phyloP scores from a whole-genome alignment of 35 echinoderm and acorn worm species.

The Strongylocentrotus purpuratus region DNA sequence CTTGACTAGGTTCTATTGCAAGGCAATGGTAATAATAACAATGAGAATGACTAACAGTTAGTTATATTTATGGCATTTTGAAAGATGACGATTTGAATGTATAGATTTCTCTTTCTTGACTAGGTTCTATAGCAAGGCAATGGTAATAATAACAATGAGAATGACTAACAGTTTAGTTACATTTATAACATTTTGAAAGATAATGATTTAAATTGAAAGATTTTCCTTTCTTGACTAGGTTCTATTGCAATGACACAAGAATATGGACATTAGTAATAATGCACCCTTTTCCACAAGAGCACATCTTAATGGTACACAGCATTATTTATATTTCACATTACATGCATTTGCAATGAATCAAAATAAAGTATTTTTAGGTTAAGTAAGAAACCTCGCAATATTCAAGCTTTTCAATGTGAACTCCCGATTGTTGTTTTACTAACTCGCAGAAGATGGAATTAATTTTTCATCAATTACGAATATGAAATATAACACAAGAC shows the following conservation, averaged over 20 bases:
- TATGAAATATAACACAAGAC: neutral
- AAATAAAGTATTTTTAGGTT: too few species aligned
- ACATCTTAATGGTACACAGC: too few species aligned
- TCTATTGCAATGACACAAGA: constrained; percentile 23
- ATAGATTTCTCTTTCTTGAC: constrained; percentile 93
- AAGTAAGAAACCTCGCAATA: too few species aligned
- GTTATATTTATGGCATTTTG: too few species aligned
- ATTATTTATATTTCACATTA: too few species aligned
- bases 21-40: neutral
- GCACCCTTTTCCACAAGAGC: too few species aligned
- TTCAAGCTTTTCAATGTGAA: neutral
- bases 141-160: constrained; percentile 7
- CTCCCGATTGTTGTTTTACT: neutral
- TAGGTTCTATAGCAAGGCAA: constrained; percentile 62
- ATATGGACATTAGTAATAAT: too few species aligned
- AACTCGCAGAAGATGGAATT: neutral
- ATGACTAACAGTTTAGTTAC: too few species aligned
- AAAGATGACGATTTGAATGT: too few species aligned
- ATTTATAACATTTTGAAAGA: too few species aligned
- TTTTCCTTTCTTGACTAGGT: constrained; percentile 92
- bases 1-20: constrained; percentile 85
- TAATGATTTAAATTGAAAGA: constrained; percentile 50
- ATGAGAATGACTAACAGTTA: too few species aligned
- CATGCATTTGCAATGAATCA: too few species aligned
- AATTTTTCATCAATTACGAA: neutral